Conservation (phyloP, 2,797 vertebrate species). For the Pygocentrus nattereri region DNA sequence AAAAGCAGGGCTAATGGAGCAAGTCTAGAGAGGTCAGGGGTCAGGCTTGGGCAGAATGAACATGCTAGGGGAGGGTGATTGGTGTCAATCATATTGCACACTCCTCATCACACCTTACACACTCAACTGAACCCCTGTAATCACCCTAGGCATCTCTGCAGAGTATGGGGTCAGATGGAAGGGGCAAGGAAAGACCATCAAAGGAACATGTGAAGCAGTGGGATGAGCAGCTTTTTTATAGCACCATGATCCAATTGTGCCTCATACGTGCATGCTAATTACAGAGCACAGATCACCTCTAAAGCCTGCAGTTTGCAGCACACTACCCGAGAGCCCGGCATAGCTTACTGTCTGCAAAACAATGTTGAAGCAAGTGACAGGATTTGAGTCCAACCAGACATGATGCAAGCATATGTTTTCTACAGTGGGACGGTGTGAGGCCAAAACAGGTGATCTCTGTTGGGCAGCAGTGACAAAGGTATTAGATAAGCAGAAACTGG, state of each 20-base stretch:
- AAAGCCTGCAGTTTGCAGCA: background rate
- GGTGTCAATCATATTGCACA: constrained; percentile 37
- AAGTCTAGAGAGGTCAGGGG: background rate
- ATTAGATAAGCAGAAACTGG: constrained; percentile 21
- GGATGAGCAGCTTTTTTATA: constrained; percentile 79
- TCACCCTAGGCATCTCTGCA: constrained; percentile 46
- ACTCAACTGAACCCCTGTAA: constrained; percentile 59
- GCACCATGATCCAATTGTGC: constrained; percentile 79
- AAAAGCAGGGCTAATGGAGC: constrained; percentile 19
- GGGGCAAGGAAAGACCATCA: constrained; percentile 9
- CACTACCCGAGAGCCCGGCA: background rate
- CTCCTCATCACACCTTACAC: background rate
- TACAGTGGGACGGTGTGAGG: background rate
- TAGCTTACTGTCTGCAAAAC: constrained; percentile 5
- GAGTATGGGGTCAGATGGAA: background rate
- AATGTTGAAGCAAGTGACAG: background rate
- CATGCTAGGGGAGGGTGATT: constrained; percentile 22
- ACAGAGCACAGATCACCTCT: constrained; percentile 50
- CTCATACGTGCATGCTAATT: constrained; percentile 61
- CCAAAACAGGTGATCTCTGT: background rate
- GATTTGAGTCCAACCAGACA: background rate
- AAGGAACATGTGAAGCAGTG: constrained; percentile 35
- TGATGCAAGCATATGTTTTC: background rate
- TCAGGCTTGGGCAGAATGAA: background rate
- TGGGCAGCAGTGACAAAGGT: constrained; percentile 1